Base-by-base conservation (phyloP, 2,113 vertebrate genomes). In the Oryzias woworae region DNA sequence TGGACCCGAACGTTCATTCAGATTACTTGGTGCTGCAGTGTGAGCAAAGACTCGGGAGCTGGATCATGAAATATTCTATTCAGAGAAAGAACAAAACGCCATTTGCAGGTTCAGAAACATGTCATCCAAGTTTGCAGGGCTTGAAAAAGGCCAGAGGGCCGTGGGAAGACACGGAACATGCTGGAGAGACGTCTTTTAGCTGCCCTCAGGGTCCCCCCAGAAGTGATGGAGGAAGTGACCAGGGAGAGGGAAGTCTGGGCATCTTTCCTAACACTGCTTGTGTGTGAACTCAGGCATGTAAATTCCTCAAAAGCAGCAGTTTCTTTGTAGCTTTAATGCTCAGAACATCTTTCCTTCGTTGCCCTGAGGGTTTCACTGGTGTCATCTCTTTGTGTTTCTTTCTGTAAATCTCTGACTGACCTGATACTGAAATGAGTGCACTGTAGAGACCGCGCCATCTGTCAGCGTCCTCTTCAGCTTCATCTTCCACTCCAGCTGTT, bases 21-120 rank as follows among this genome's bases (percentile, higher is more conserved):
- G 84, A 87, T 82, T 86, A 80, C 77, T 58, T 60, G 51, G 5
- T 13, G 62, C 60, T 74, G 52, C 56, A 73, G 70, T 52, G 20
- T 53, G 55, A 43, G 15, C 3, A n/a, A 16, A 36, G 26, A 5
- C 26, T 28, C 26, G 26, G 1, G 26, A 28, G 36, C 31, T 36
- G 31, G 8, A 36, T 36, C 12, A 1, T 36, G 12, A 10, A 36
- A 12, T 36, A 36, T 12, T 36, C 36, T 36, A 36, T 36, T 36
- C 53, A 65, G 53, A 20, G 50, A 41, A 66, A 18, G n/a, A 31
- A 54, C 50, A 48, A 20, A 23, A 0, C 5, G 48, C 24, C 48
- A 20, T 24, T 7, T 49, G 20, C 43, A 66, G 16, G 2, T 67
- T 15, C 14, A 64, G 17, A 52, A 46, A 50, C 31, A 45, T 44